Percentiles rank a stretch among this genome's conserved stretches.
phyloP scores from a whole-genome alignment of 2,888 invertebrate species.

The Parnassius apollo region DNA sequence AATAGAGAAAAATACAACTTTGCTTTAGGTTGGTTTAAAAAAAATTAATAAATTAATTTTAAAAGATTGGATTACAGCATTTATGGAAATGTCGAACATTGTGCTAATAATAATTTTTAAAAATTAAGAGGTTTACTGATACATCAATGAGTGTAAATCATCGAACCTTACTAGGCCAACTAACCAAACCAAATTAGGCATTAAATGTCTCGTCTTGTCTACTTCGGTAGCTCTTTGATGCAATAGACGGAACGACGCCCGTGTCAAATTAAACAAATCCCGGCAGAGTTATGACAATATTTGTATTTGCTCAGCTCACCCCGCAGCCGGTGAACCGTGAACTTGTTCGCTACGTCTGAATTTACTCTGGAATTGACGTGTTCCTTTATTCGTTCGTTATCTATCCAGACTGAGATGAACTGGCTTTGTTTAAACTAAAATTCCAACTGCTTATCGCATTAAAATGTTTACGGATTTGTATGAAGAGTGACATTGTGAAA shows the following conservation, averaged over 20 bases:
- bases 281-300: slow-evolving; percentile 66
- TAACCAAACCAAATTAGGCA: background rate
- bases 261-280: slow-evolving; percentile 76
- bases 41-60: no score
- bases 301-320: slow-evolving; percentile 52
- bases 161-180: no score
- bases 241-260: slow-evolving; percentile 46
- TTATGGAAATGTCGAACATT: no score
- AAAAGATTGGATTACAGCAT: no score
- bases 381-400: slow-evolving; percentile 20
- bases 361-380: slow-evolving; percentile 17
- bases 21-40: no score
- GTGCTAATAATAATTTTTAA: no score
- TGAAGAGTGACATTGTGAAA: background rate
- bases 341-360: slow-evolving; percentile 24
- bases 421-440: slow-evolving; percentile 20
- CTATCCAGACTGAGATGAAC: slow-evolving; percentile 2
- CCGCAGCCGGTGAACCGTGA: slow-evolving; percentile 32
- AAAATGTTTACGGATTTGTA: slow-evolving; percentile 8
- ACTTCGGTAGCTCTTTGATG: slow-evolving; percentile 42
- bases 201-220: slow-evolving; percentile 26
- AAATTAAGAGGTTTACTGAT: no score
- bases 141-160: no score
- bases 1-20: no score
- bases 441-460: slow-evolving; percentile 16